Evolutionary conservation across 2,113 vertebrate genomes (phyloP).

Genomic region (Okapia johnstoni): DNA sequence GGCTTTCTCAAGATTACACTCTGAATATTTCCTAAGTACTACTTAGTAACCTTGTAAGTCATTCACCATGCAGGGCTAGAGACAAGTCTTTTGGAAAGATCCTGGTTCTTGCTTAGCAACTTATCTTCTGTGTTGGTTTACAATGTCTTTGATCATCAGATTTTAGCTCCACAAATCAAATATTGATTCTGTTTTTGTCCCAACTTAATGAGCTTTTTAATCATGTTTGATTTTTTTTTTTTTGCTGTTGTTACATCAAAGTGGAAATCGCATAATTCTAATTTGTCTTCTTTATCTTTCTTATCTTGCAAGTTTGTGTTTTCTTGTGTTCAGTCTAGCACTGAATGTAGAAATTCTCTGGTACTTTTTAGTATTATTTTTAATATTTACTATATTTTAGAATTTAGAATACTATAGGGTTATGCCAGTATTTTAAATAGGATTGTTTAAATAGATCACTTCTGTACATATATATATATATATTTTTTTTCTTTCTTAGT

Average conservation of each 20-base stretch:
- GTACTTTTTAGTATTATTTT: background rate
- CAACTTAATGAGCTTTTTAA: background rate
- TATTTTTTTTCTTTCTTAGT: background rate
- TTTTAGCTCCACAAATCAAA: background rate
- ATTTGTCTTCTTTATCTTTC: background rate
- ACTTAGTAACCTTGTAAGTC: background rate
- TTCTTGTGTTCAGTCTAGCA: background rate
- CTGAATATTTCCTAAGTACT: background rate
- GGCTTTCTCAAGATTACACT: background rate
- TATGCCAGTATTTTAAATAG: background rate
- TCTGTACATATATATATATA: background rate
- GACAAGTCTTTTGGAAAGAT: background rate
- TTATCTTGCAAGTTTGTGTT: background rate
- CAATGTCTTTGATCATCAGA: background rate
- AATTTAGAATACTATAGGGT: background rate
- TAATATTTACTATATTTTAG: background rate
- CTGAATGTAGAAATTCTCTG: background rate
- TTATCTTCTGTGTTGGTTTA: background rate
- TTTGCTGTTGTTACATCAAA: background rate
- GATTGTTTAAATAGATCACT: background rate
- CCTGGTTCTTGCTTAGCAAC: background rate
- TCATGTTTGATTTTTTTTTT: background rate
- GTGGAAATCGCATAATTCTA: background rate
- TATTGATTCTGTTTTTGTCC: background rate
- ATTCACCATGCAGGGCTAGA: background rate